Evolutionary conservation across 2,888 invertebrate species (phyloP).

Genomic region (Seladonia tumulorum): DNA sequence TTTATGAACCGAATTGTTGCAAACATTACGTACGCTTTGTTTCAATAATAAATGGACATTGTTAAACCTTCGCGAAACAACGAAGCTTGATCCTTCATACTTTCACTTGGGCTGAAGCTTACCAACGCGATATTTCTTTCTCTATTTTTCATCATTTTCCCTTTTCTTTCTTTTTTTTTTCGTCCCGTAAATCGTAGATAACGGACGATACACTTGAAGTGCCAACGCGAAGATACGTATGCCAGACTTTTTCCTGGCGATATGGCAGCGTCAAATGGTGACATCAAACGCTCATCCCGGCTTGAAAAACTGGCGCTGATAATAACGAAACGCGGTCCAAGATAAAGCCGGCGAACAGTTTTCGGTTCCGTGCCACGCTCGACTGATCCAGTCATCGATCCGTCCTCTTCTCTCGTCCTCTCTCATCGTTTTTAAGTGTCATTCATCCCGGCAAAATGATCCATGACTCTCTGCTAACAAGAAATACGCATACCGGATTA

Average conservation of each 20-base stretch:
- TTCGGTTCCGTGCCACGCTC: conserved; percentile 38
- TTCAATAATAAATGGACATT: not conserved
- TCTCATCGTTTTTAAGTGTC: conserved; percentile 20
- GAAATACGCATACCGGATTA: conserved; percentile 3
- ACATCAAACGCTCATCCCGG: conserved; percentile 50
- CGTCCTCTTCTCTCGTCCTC: not conserved
- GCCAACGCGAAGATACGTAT: conserved; percentile 43
- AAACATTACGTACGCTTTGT: not conserved
- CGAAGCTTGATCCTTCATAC: not conserved
- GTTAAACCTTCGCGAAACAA: not conserved
- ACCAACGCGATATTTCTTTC: not conserved
- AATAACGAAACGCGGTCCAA: conserved; percentile 62
- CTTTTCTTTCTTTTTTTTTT: not conserved
- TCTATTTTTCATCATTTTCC: conserved; percentile 4
- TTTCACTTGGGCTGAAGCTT: not conserved
- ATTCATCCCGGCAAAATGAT: conserved; percentile 43
- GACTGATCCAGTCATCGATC: conserved; percentile 61
- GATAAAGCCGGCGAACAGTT: conserved; percentile 63
- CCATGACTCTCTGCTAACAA: conserved; percentile 23
- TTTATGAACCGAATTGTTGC: no score
- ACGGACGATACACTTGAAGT: conserved; percentile 33
- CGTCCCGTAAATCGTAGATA: conserved; percentile 27
- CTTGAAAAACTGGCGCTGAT: conserved; percentile 68
- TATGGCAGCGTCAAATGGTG: conserved; percentile 56
- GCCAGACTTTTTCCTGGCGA: conserved; percentile 44